phyloP scores from a whole-genome alignment of 2,888 invertebrate species.

The Leucania comma region DNA sequence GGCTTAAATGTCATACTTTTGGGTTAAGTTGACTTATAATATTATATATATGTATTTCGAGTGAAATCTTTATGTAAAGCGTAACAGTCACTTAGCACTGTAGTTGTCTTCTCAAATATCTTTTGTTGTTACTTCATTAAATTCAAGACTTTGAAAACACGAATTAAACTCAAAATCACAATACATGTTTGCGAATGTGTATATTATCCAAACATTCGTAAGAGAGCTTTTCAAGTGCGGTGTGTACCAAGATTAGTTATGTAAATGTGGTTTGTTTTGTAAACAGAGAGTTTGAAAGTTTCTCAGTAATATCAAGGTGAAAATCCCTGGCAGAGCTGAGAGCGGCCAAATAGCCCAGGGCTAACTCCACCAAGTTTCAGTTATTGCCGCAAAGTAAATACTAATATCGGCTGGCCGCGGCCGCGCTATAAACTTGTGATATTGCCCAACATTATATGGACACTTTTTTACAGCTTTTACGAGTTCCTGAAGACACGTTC shows the following conservation, averaged over 20 bases:
- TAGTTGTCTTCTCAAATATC: conserved; percentile 13
- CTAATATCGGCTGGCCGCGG: conserved; percentile 71
- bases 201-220: conserved; percentile 42
- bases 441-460: conserved; percentile 65
- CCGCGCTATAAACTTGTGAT: conserved; percentile 67
- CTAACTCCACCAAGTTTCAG: conserved; percentile 64
- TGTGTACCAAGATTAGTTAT: conserved; percentile 47
- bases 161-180: conserved; percentile 33
- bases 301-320: conserved; percentile 58
- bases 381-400: conserved; percentile 78
- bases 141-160: conserved; percentile 24
- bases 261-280: conserved; percentile 49
- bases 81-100: background rate
- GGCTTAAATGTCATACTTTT: conserved; percentile 17
- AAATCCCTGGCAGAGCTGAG: conserved; percentile 55
- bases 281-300: conserved; percentile 46
- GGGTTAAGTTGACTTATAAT: conserved; percentile 16
- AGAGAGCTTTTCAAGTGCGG: conserved; percentile 38
- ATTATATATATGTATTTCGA: background rate
- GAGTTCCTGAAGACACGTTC: conserved; percentile 64
- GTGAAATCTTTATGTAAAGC: conserved; percentile 2
- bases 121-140: conserved; percentile 24
- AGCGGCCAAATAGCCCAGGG: conserved; percentile 60
- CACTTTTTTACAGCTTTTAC: conserved; percentile 67
- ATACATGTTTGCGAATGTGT: conserved; percentile 46